Percentiles rank a stretch among this genome's conserved stretches.
Conservation (phyloP, 2,888 invertebrate genomes). For the Lamproptera curius region DNA sequence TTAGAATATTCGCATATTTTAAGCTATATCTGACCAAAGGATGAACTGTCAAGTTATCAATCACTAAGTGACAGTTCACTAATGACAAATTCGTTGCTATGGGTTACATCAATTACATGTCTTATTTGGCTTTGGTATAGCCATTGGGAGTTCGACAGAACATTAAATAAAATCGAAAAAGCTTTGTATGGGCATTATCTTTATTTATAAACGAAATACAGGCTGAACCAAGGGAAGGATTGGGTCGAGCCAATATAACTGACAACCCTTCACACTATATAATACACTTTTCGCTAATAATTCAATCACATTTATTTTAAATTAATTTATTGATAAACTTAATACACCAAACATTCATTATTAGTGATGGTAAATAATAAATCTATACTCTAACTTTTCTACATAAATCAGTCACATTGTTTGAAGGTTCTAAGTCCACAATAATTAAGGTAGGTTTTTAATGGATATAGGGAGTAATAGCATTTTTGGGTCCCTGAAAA, state of each 20-base stretch:
- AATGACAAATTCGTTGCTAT: too few relatives aligned
- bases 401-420: constrained; percentile 9
- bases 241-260: constrained; percentile 50
- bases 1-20: too few relatives aligned
- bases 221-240: constrained; percentile 36
- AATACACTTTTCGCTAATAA: constrained; percentile 24
- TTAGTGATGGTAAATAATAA: constrained; percentile 14
- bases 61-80: too few relatives aligned
- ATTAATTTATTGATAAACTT: constrained; percentile 38
- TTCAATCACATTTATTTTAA: constrained; percentile 44
- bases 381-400: constrained; percentile 9
- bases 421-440: constrained; percentile 7
- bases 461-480: too few relatives aligned
- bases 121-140: too few relatives aligned
- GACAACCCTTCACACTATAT: constrained; percentile 26
- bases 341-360: constrained; percentile 37
- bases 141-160: too few relatives aligned
- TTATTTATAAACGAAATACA: constrained; percentile 66
- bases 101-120: too few relatives aligned
- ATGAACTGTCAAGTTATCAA: too few relatives aligned
- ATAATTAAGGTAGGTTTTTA: background rate
- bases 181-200: constrained; percentile 49
- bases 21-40: too few relatives aligned
- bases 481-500: too few relatives aligned
- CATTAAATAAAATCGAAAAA: constrained; percentile 24